Conservation (phyloP, 2,113 vertebrate species). For the Syngnathus scovelli region DNA sequence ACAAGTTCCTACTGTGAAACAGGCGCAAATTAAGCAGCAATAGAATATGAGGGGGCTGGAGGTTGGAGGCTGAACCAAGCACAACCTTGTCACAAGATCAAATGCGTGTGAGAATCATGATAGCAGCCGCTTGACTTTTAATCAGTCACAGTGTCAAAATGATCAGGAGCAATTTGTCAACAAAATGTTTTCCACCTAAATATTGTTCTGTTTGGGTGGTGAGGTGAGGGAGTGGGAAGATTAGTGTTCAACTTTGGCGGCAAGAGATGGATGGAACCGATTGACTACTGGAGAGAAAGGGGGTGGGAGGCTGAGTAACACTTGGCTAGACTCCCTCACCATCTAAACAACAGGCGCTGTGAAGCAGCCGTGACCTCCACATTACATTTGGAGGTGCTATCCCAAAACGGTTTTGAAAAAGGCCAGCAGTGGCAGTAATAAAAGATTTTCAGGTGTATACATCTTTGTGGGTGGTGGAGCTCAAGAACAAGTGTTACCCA, state of each 20-base stretch:
- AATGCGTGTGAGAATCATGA: slow-evolving; percentile 21
- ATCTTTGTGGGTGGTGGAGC: slow-evolving; percentile 3
- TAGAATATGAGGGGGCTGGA: slow-evolving; percentile 46
- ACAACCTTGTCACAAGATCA: slow-evolving; percentile 30
- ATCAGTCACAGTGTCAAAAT: slow-evolving; percentile 1
- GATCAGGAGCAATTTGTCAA: slow-evolving; percentile 12
- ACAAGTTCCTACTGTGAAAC: slow-evolving; percentile 33
- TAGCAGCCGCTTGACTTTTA: slow-evolving; percentile 19
- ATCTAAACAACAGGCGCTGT: slow-evolving; percentile 16
- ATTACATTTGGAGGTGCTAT: neutral
- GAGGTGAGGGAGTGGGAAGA: neutral
- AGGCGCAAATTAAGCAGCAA: slow-evolving; percentile 28
- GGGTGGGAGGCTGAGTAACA: slow-evolving; percentile 44
- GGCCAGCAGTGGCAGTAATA: neutral
- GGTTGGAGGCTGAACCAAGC: slow-evolving; percentile 14
- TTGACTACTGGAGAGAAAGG: slow-evolving; percentile 29
- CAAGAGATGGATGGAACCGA: slow-evolving; percentile 58
- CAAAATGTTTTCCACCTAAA: neutral
- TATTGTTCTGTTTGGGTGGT: neutral
- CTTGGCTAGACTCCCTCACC: slow-evolving; percentile 37
- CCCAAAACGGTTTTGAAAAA: neutral
- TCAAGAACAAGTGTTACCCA: slow-evolving; percentile 54
- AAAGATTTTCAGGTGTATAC: neutral
- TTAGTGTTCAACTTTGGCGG: neutral
- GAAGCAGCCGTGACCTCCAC: slow-evolving; percentile 18